Conservation (phyloP, 1,140 invertebrate genomes). For the Parapsyche elsis region DNA sequence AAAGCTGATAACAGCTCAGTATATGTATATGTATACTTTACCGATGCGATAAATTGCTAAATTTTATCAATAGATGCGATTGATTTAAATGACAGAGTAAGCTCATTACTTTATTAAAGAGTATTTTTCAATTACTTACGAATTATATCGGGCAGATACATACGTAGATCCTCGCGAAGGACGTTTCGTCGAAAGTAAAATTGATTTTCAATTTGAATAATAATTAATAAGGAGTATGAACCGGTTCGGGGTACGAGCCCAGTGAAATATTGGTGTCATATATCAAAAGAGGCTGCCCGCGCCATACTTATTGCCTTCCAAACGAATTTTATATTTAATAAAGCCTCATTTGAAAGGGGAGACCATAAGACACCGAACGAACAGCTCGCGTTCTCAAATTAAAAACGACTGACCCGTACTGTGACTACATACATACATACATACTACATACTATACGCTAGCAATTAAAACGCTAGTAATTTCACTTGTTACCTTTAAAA, state of each 20-base stretch:
- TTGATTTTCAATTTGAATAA: constrained; percentile 41
- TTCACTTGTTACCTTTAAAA: no score
- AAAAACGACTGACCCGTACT: constrained; percentile 6
- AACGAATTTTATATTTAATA: constrained; percentile 40
- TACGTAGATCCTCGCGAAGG: constrained; percentile 12
- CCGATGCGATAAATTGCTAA: no score
- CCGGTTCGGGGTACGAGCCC: constrained; percentile 9
- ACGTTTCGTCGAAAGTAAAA: constrained; percentile 8
- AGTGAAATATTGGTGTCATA: constrained; percentile 38
- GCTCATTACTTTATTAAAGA: no score
- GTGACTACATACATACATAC: no score
- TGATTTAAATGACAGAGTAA: no score
- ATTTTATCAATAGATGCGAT: no score
- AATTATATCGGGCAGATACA: background rate
- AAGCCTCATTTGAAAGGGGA: constrained; percentile 16
- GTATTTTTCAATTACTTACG: background rate
- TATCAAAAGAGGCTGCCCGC: constrained; percentile 32
- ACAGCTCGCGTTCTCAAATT: background rate
- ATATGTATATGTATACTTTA: no score
- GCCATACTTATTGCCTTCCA: constrained; percentile 6
- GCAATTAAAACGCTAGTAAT: no score
- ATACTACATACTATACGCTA: no score
- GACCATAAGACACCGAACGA: constrained; percentile 7
- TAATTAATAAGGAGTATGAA: constrained; percentile 36
- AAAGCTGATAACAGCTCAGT: no score